phyloP scores from a whole-genome alignment of 2,113 vertebrate genomes.

The Podocnemis expansa region DNA sequence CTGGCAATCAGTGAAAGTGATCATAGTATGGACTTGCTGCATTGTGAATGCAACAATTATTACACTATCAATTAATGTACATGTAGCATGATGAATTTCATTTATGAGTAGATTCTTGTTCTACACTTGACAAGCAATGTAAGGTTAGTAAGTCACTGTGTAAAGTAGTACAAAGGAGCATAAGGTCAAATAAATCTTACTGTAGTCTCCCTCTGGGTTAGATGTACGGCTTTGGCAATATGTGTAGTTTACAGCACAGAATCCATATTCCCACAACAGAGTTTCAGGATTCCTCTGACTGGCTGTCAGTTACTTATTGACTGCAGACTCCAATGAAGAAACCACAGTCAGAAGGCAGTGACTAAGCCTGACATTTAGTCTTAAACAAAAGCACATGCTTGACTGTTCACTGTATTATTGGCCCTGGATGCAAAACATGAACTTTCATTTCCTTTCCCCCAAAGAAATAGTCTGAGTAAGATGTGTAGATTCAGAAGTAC shows the following conservation, averaged over 20 bases:
- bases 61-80: constrained; percentile 37
- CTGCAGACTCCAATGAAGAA: neutral
- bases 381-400: neutral
- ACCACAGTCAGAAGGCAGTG: neutral
- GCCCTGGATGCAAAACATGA: neutral
- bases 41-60: constrained; percentile 12
- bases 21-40: constrained; percentile 7
- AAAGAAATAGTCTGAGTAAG: neutral
- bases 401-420: neutral
- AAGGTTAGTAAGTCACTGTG: constrained; percentile 15
- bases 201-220: neutral
- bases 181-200: constrained; percentile 2
- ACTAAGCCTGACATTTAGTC: neutral
- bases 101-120: constrained; percentile 15
- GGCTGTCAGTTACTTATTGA: neutral
- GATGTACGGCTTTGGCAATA: neutral
- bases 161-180: neutral
- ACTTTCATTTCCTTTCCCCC: neutral
- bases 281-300: neutral
- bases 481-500: neutral
- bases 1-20: constrained; percentile 41
- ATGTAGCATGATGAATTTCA: constrained; percentile 16
- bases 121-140: constrained; percentile 35
- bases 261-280: neutral
- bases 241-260: neutral